A percentile compares a stretch with the other conserved stretches of the same genome.
Evolutionary conservation across 35 echinoderm and acorn worm genomes (phyloP).

Genomic region (Lytechinus variegatus): DNA sequence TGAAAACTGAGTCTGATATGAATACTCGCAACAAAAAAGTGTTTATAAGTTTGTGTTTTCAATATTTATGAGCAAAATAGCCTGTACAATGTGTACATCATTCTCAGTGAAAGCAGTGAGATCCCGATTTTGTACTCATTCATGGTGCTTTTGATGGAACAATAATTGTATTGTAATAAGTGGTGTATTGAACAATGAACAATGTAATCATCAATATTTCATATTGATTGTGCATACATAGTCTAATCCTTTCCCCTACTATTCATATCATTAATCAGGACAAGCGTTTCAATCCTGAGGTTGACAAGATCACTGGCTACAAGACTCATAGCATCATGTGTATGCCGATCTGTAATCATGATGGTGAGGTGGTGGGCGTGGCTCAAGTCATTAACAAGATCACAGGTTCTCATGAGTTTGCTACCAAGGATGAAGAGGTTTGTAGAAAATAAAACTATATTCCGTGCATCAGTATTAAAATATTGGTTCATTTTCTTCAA

Average conservation of each 20-base stretch:
- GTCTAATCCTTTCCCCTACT: background rate
- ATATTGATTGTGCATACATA: background rate
- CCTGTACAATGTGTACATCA: background rate
- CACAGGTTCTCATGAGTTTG: slow-evolving; percentile 89
- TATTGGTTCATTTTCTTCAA: no score
- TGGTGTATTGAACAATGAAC: background rate
- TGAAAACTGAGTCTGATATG: background rate
- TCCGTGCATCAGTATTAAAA: no score
- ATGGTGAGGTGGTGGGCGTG: slow-evolving; percentile 95
- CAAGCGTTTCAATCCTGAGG: slow-evolving; percentile 91
- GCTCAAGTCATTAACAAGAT: slow-evolving; percentile 99
- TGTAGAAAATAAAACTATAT: background rate
- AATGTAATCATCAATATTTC: background rate
- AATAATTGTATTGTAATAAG: background rate
- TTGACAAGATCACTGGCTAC: slow-evolving; percentile 97
- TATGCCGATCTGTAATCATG: slow-evolving; percentile 99
- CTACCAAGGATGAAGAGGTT: slow-evolving; percentile 97
- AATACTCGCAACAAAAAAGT: background rate
- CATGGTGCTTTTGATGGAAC: background rate
- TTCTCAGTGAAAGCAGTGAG: background rate
- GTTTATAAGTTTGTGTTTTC: background rate
- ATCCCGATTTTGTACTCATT: background rate
- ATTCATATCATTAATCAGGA: slow-evolving; percentile 60
- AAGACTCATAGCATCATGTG: slow-evolving; percentile 97
- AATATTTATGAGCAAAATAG: background rate